Conservation (phyloP, 1,140 invertebrate genomes). For the Diachasmimorpha longicaudata region DNA sequence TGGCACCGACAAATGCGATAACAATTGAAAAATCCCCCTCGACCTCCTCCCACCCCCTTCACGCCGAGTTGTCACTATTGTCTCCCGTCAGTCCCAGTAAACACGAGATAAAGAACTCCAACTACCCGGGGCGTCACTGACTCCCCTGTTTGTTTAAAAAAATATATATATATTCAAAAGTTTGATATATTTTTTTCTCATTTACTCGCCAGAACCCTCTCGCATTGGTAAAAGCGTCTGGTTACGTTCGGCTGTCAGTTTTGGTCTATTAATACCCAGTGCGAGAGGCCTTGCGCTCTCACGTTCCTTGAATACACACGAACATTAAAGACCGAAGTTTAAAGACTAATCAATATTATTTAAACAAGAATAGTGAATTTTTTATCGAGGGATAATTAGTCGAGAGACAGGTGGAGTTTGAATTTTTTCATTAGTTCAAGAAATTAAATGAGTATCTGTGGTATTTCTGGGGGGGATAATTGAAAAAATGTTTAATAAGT, state of each 20-base stretch:
- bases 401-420: too few relatives aligned
- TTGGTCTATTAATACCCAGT: constrained; percentile 53
- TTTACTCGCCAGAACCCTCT: not conserved
- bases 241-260: constrained; percentile 55
- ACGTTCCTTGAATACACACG: constrained; percentile 11
- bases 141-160: not conserved
- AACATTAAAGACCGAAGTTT: not conserved
- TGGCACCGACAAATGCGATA: not conserved
- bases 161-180: too few relatives aligned
- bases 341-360: not conserved
- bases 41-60: too few relatives aligned
- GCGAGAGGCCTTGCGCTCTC: constrained; percentile 22
- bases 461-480: too few relatives aligned
- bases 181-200: not conserved
- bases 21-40: not conserved
- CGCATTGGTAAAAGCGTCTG: constrained; percentile 39
- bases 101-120: not conserved
- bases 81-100: not conserved
- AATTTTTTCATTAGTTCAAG: too few relatives aligned
- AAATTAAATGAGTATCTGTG: too few relatives aligned
- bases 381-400: too few relatives aligned
- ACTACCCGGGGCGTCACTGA: not conserved
- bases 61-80: not conserved
- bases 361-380: not conserved
- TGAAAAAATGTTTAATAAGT: too few relatives aligned